Evolutionary conservation across 2,888 invertebrate species (phyloP).

Genomic region (Keiferia lycopersicella): DNA sequence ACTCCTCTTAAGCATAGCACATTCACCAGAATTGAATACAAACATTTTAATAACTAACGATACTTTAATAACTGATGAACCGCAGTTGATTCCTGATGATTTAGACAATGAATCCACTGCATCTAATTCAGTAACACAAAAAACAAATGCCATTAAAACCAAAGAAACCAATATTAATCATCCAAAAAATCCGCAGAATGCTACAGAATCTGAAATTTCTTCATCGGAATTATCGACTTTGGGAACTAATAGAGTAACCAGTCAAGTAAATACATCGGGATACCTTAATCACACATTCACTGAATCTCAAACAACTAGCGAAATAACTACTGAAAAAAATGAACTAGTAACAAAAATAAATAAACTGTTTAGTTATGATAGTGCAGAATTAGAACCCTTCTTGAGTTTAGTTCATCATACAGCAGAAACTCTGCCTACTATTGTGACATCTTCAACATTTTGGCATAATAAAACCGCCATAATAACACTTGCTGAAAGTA

Average conservation of each 20-base stretch:
- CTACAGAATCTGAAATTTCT: no score
- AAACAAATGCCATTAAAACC: not conserved
- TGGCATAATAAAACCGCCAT: not conserved
- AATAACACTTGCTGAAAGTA: not conserved
- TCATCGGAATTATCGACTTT: no score
- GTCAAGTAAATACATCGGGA: not conserved
- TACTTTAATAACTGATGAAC: not conserved
- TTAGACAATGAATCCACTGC: not conserved
- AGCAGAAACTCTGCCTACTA: not conserved
- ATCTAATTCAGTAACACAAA: not conserved
- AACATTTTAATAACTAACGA: not conserved
- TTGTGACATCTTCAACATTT: not conserved
- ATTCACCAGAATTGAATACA: not conserved
- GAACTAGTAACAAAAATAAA: not conserved
- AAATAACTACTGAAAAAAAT: not conserved
- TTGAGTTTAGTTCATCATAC: not conserved
- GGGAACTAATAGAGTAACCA: no score
- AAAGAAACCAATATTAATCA: not conserved
- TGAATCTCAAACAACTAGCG: not conserved
- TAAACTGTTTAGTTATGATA: not conserved
- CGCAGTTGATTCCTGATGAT: not conserved
- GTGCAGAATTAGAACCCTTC: not conserved
- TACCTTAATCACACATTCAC: not conserved
- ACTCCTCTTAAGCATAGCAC: not conserved
- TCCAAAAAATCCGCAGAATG: no score